Evolutionary conservation across 2,113 vertebrate genomes (phyloP).

Genomic region (Amphiprion percula): DNA sequence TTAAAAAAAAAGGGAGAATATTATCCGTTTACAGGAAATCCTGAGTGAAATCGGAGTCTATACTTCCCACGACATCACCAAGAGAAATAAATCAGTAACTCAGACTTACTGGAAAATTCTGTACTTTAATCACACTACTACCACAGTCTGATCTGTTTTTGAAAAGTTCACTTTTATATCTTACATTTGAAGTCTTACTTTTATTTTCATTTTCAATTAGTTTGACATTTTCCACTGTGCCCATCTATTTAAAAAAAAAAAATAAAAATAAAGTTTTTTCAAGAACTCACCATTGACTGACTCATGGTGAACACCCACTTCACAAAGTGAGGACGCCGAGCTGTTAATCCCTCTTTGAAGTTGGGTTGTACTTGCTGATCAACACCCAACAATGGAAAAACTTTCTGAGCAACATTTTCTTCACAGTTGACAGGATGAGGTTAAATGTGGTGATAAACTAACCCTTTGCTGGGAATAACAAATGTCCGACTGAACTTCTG

Average conservation of each 20-base stretch:
- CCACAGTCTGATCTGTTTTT: neutral
- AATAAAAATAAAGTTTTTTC: neutral
- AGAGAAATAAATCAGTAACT: slow-evolving; percentile 7
- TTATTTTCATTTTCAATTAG: slow-evolving; percentile 24
- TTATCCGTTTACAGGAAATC: neutral
- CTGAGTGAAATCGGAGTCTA: neutral
- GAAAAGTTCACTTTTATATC: neutral
- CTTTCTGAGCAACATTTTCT: neutral
- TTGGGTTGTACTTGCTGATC: slow-evolving; percentile 5
- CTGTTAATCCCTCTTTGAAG: slow-evolving; percentile 8
- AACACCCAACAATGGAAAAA: slow-evolving; percentile 19
- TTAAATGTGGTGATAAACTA: neutral
- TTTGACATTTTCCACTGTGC: slow-evolving; percentile 11
- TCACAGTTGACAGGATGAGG: slow-evolving; percentile 1
- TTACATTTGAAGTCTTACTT: neutral
- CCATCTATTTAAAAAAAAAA: neutral
- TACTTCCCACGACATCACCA: neutral
- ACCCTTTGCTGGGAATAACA: neutral
- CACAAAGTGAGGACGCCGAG: slow-evolving; percentile 1
- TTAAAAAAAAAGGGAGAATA: neutral
- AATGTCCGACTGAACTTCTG: too few relatives aligned
- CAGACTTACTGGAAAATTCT: neutral
- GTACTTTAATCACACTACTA: neutral
- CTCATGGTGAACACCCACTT: slow-evolving; percentile 31
- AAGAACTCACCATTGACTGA: slow-evolving; percentile 39